Evolutionary conservation across 35 echinoderm and acorn worm genomes (phyloP), one percentile per base, ranked within the genome.

Genomic region (Nesometra sesokonis): DNA sequence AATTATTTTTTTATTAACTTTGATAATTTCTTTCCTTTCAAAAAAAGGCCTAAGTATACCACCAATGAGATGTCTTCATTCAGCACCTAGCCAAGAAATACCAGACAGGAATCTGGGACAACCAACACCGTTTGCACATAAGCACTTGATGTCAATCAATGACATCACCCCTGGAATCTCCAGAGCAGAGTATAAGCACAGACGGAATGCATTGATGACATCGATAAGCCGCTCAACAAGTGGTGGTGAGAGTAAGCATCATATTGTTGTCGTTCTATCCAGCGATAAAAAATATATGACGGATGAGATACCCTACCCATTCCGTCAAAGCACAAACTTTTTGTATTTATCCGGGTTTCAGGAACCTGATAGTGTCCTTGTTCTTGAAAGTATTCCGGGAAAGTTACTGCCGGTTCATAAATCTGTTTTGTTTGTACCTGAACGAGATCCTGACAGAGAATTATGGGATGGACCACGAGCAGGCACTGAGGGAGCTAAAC

Each of bases 261-360:
- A 99, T 86, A 88, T 90, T 36, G 96, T 90, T 31, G 86, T 99
- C 9, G 89, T 99, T 30, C 78, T 92, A 11, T 82, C 89, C 29
- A 78, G 87, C 80, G 77, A 83, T 33, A 99, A 88, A 80, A 99
- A 92, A 37, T 99, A 86, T 35, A 99, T 99, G 96, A 92, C 96
- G 0, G 93, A 99, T 88, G 96, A 92, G 32, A 93, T 99, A 33
- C 96, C 96, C 21, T 99, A 99, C 37, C 96, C 96, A 19, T 94
- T 94, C 32, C 83, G 96, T 35, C 96, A 99, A 84, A 99, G 89
- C 31, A 99, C 90, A 29, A 87, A 94, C 52, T 99, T 99, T 37
- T 82, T 99, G 37, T 99, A 99, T 78, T 84, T 99, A 27, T 88
- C 87, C 88, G 96, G 96, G 5, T 99, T 99, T 46, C 96, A 99